Base-by-base conservation (phyloP, 2,888 invertebrate species). In the Philereme transversata region DNA sequence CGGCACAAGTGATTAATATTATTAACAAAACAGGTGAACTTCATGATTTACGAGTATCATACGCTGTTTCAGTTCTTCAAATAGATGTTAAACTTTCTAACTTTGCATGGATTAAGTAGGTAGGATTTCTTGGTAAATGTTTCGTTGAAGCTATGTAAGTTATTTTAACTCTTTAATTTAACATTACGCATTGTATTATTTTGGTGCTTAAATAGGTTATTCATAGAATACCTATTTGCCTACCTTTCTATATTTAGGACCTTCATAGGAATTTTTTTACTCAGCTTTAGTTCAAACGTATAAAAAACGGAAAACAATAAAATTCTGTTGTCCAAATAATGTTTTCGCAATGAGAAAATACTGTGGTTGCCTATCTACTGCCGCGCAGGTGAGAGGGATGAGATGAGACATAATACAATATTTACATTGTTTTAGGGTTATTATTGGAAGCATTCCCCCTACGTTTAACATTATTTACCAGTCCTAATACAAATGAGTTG, bases 1-100 rank as follows among this genome's bases (percentile, higher is more conserved):
- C 79, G 76, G 73, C 69, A 69, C 79, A 79, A 89, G 90, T 90
- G 90, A 86, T 86, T 83, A 85, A 84, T 81, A 86, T 79, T 82
- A 83, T 77, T 81, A 78, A 75, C 80, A 77, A 77, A 80, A 81
- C 84, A 87, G 86, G 90, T 90, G 88, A 87, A 86, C 70, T 82
- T 82, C 74, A 74, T 74, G 75, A 77, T 78, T 78, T 77, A 22
- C 22, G 22, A 22, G 22, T 22, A 79, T 71, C 79, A 51, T 82
- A 73, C 72, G 72, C 79, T 75, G 73, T 75, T 73, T 77, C 75
- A 82, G 79, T 82, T 80, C 74, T 74, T 72, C 46, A 22, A 53
- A 57, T 64, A 55, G 51, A 67, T 60, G 56, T 60, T 55, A 54
- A 65, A 65, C 66, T 65, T 68, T 59, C 47, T 62, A 65, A 65